phyloP scores from a whole-genome alignment of 2,888 invertebrate species.

The Lycaena phlaeas region DNA sequence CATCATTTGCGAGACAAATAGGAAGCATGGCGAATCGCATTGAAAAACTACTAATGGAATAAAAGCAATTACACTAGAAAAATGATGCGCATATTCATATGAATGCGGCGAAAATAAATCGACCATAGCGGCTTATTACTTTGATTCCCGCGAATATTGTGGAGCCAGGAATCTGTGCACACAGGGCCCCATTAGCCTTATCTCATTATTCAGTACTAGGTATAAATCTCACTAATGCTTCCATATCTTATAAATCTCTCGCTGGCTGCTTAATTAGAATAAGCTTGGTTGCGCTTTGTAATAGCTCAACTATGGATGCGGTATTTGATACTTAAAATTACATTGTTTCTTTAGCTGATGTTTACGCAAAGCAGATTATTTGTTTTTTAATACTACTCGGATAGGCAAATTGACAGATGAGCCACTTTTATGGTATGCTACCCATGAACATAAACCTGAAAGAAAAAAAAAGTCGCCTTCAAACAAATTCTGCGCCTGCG shows the following conservation, averaged over 20 bases:
- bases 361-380: too few species aligned
- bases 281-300: slow-evolving; percentile 22
- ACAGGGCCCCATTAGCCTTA: slow-evolving; percentile 48
- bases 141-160: slow-evolving; percentile 21
- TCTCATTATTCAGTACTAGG: slow-evolving; percentile 59
- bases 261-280: slow-evolving; percentile 63
- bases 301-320: slow-evolving; percentile 14
- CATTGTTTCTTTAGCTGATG: too few species aligned
- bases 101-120: slow-evolving; percentile 18
- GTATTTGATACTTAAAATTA: slow-evolving; percentile 10
- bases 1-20: too few species aligned
- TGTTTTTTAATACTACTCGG: too few species aligned
- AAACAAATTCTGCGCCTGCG: too few species aligned
- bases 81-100: slow-evolving; percentile 8
- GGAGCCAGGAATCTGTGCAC: slow-evolving; percentile 26
- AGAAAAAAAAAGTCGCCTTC: too few species aligned
- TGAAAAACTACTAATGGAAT: slow-evolving; percentile 5
- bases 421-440: too few species aligned
- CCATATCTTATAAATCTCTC: slow-evolving; percentile 67
- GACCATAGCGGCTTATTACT: slow-evolving; percentile 15
- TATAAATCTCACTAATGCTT: slow-evolving; percentile 67
- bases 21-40: too few species aligned
- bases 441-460: too few species aligned
- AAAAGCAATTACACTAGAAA: slow-evolving; percentile 1
- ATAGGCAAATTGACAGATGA: too few species aligned